Conservation (phyloP, 2,113 vertebrate species). For the Pyrgilauda ruficollis region DNA sequence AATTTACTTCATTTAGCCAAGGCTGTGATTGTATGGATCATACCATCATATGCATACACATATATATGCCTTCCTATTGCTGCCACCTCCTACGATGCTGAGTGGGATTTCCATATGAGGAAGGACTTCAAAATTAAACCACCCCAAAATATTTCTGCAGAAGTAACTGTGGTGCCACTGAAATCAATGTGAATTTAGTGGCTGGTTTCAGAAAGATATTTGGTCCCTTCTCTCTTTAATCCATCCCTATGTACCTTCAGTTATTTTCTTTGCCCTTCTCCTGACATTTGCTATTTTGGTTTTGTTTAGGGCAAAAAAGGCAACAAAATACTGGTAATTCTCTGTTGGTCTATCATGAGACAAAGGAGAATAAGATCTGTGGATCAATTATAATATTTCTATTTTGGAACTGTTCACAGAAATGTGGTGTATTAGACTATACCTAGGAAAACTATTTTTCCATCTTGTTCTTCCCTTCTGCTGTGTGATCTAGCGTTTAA, state of each 20-base stretch:
- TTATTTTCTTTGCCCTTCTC: conserved; percentile 26
- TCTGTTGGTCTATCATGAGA: neutral
- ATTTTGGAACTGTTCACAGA: neutral
- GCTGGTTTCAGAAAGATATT: neutral
- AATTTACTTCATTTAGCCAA: conserved; percentile 54
- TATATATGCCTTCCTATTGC: conserved; percentile 61
- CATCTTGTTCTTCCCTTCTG: neutral
- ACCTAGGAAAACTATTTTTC: neutral
- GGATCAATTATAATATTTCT: neutral
- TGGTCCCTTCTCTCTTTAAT: neutral
- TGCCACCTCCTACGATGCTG: conserved; percentile 52
- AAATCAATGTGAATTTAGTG: neutral
- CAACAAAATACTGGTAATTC: conserved; percentile 5
- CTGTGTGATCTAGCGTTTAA: neutral
- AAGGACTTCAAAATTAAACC: conserved; percentile 56
- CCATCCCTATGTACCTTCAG: neutral
- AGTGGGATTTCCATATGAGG: conserved; percentile 61
- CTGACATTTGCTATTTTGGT: conserved; percentile 40
- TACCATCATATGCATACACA: conserved; percentile 58
- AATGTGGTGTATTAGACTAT: neutral
- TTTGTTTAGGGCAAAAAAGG: neutral
- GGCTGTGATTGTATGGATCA: conserved; percentile 49
- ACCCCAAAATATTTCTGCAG: conserved; percentile 44
- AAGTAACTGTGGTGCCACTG: neutral
- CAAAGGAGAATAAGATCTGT: neutral